These are phyloP conservation scores for Urosaurus nigricauda DNA, from an alignment of 2,797 vertebrate genomes.

Conservation along the genomic window DNA sequence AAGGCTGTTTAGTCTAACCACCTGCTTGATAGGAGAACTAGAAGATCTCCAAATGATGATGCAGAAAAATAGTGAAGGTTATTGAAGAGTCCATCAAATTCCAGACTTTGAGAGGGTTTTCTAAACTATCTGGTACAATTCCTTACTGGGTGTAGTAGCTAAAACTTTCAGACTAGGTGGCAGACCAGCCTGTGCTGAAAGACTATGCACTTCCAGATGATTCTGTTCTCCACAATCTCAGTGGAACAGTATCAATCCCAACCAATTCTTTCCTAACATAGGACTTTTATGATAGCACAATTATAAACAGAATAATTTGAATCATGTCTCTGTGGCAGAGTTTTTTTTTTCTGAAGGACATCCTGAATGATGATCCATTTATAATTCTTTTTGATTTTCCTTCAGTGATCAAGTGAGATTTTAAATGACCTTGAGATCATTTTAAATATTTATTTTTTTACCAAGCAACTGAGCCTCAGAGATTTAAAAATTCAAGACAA, in stretches of 20 bases:
- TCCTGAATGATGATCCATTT: neutral
- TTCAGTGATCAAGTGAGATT: neutral
- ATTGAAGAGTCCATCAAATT: too few relatives aligned
- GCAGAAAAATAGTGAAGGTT: too few relatives aligned
- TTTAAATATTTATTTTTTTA: neutral
- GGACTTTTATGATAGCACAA: neutral
- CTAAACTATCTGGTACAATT: too few relatives aligned
- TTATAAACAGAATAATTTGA: neutral
- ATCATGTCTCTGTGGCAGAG: neutral
- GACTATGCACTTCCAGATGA: neutral
- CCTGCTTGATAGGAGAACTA: too few relatives aligned
- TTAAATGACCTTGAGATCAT: neutral
- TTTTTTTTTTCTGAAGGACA: neutral
- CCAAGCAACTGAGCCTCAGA: neutral
- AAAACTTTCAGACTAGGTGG: too few relatives aligned
- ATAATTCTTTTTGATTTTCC: neutral
- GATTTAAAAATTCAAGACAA: neutral
- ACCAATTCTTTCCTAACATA: neutral
- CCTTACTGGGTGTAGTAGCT: too few relatives aligned
- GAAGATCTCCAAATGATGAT: too few relatives aligned
- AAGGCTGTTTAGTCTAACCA: too few relatives aligned
- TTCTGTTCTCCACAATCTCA: neutral
- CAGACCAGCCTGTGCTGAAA: too few relatives aligned
- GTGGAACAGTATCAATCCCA: neutral
- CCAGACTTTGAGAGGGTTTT: too few relatives aligned